Conservation (phyloP, 2,113 vertebrate genomes). For the Thermophis baileyi region DNA sequence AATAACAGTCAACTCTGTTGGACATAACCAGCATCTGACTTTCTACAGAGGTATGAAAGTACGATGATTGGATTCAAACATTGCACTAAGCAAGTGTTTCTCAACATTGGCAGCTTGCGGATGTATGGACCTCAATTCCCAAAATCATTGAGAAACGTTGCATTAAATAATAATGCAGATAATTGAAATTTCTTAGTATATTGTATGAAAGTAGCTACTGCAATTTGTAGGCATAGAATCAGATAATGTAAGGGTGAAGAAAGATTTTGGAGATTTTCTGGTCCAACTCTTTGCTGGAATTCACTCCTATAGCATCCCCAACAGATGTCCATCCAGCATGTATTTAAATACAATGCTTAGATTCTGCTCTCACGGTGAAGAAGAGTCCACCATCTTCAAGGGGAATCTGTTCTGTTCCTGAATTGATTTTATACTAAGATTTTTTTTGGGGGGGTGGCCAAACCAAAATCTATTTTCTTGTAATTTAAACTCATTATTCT, state of each 20-base stretch:
- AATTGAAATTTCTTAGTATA: not conserved
- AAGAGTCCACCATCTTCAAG: not conserved
- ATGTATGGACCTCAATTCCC: not conserved
- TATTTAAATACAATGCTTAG: no score
- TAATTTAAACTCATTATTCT: not conserved
- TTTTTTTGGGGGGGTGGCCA: not conserved
- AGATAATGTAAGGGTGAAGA: not conserved
- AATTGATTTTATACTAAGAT: not conserved
- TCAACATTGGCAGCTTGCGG: not conserved
- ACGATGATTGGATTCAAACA: not conserved
- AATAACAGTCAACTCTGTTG: not conserved
- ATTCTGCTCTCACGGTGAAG: no score
- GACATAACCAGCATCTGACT: not conserved
- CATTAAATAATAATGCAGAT: not conserved
- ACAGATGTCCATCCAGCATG: not conserved
- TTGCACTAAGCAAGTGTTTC: not conserved
- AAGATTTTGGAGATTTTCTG: not conserved
- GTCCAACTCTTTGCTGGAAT: not conserved
- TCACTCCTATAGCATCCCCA: not conserved
- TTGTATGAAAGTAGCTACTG: not conserved
- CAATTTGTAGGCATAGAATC: not conserved
- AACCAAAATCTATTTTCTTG: not conserved
- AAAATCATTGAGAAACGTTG: not conserved
- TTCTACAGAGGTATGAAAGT: no score
- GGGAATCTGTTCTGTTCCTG: not conserved